Evolutionary conservation across 2,797 vertebrate genomes (phyloP).

Genomic region (Acanthiza pusilla): DNA sequence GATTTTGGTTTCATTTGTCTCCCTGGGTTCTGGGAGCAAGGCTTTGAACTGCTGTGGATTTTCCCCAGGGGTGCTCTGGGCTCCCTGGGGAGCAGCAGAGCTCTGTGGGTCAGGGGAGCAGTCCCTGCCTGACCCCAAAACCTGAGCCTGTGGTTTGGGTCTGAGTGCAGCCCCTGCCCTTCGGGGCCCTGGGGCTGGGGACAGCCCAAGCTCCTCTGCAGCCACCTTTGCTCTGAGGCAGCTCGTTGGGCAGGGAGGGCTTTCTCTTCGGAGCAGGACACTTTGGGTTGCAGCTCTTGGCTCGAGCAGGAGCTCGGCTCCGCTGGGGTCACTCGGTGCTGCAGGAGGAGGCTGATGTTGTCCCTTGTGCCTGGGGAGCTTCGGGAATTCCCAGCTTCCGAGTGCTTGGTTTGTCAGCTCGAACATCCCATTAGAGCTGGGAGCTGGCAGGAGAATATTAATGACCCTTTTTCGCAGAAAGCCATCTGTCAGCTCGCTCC

Average conservation of each 20-base stretch:
- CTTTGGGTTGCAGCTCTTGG: not conserved
- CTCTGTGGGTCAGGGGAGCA: rapidly evolving
- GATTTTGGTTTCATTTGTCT: not conserved
- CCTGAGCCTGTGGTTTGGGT: rapidly evolving
- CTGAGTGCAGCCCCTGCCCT: not conserved
- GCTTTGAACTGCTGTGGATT: not conserved
- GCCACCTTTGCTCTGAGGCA: not conserved
- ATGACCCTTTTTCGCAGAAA: not conserved
- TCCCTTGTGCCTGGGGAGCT: not conserved
- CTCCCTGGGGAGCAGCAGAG: not conserved
- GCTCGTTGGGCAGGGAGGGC: not conserved
- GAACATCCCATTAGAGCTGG: not conserved
- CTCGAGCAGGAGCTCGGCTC: not conserved
- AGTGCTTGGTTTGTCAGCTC: not conserved
- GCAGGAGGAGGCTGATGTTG: not conserved
- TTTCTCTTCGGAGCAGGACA: rapidly evolving
- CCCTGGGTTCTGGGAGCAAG: not conserved
- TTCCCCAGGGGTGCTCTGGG: too few species aligned
- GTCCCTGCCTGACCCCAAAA: not conserved
- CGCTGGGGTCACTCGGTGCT: rapidly evolving
- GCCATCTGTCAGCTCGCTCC: not conserved
- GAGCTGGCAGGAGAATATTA: not conserved
- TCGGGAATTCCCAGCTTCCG: not conserved
- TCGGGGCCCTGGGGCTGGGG: rapidly evolving
- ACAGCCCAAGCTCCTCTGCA: not conserved